Conservation (phyloP, 1,140 invertebrate genomes). For the Apis cerana region DNA sequence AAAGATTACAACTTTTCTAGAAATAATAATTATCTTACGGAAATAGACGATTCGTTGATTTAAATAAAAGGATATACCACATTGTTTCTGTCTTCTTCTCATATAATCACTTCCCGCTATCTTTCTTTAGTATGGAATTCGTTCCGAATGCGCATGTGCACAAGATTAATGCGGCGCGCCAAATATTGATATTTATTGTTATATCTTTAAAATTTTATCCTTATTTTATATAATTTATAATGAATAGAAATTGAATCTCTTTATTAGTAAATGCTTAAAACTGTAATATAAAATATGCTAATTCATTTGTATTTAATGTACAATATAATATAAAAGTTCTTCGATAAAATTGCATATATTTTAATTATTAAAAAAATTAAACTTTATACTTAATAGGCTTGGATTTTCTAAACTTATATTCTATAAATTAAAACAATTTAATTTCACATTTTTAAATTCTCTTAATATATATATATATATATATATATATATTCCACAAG, state of each 20-base stretch:
- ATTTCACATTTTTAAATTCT: neutral
- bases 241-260: neutral
- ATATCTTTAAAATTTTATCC: neutral
- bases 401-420: neutral
- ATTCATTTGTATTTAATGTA: neutral
- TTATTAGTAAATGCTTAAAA: neutral
- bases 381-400: no score
- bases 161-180: neutral
- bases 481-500: no score
- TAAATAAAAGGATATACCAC: neutral
- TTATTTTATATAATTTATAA: neutral
- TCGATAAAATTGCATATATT: neutral
- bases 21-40: conserved; percentile 17
- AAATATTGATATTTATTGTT: neutral
- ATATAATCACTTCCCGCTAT: neutral
- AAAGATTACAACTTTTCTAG: neutral
- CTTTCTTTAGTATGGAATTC: neutral
- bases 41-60: neutral
- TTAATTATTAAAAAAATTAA: neutral
- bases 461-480: no score
- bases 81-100: neutral
- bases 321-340: neutral
- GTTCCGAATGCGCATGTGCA: neutral
- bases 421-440: neutral
- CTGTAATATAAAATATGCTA: no score